These are phyloP conservation scores for Adoxophyes honmai DNA, from an alignment of 1,140 invertebrate species.

Conservation along the genomic window DNA sequence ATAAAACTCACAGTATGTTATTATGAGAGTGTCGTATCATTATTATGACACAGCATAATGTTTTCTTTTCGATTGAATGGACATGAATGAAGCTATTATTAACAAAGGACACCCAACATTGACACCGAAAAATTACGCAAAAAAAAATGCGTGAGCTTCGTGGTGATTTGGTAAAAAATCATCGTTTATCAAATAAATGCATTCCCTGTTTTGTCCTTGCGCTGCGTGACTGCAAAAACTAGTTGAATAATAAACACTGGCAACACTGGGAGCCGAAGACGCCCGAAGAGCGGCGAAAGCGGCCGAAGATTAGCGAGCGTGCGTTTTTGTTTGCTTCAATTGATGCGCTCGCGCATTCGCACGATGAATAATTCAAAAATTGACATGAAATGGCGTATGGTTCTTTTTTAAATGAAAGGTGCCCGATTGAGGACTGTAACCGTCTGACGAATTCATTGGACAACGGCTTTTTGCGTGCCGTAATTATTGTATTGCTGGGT, in stretches of 20 bases:
- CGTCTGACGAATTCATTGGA: constrained; percentile 76
- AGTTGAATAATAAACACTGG: constrained; percentile 73
- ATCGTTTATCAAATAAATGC: constrained; percentile 75
- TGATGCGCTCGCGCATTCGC: constrained; percentile 74
- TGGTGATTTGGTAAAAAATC: constrained; percentile 48
- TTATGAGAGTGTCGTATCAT: constrained; percentile 31
- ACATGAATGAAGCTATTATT: constrained; percentile 40
- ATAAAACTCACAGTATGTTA: constrained; percentile 38
- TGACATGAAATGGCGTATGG: constrained; percentile 77
- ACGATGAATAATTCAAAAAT: constrained; percentile 77
- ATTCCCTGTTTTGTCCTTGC: constrained; percentile 71
- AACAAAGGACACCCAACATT: constrained; percentile 47
- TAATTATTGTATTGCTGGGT: constrained; percentile 67
- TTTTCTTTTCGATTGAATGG: constrained; percentile 43
- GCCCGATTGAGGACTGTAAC: constrained; percentile 76
- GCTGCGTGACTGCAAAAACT: constrained; percentile 74
- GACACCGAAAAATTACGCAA: constrained; percentile 62
- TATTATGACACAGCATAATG: constrained; percentile 44
- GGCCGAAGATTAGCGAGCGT: constrained; percentile 72
- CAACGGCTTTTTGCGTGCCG: constrained; percentile 68
- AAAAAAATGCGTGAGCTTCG: constrained; percentile 43
- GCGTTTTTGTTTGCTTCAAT: constrained; percentile 76
- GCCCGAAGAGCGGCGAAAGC: constrained; percentile 61
- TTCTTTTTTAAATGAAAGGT: constrained; percentile 76
- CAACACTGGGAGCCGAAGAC: constrained; percentile 61